These are phyloP conservation scores for Galerucella pusilla DNA, from an alignment of 2,888 invertebrate genomes.

Conservation along the genomic window DNA sequence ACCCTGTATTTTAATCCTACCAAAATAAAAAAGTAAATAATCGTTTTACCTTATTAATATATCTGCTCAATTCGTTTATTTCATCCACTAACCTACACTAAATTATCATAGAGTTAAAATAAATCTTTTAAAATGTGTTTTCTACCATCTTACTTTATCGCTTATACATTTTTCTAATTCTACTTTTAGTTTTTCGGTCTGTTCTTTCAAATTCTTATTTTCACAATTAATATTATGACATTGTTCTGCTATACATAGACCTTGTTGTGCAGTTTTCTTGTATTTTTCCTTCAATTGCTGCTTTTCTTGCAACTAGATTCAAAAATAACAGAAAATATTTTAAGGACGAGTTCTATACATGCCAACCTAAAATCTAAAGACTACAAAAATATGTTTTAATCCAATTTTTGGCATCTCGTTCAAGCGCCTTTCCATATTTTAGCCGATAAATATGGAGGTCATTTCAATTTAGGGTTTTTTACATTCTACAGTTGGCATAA, in stretches of 20 bases:
- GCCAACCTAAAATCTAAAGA: too few relatives aligned
- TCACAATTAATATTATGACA: constrained; percentile 37
- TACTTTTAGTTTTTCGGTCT: constrained; percentile 32
- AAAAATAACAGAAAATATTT: neutral
- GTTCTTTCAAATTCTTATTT: constrained; percentile 32
- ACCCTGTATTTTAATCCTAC: too few relatives aligned
- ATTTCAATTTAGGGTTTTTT: too few relatives aligned
- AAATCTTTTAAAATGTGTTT: constrained; percentile 8
- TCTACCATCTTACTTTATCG: constrained; percentile 40
- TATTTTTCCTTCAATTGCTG: constrained; percentile 41
- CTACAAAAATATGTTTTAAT: too few relatives aligned
- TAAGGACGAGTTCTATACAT: too few relatives aligned
- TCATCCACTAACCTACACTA: constrained; percentile 42
- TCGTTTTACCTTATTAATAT: constrained; percentile 43
- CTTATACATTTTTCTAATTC: constrained; percentile 27
- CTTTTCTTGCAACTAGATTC: constrained; percentile 40
- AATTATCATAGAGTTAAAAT: constrained; percentile 30
- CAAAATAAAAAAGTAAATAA: neutral
- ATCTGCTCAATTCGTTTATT: constrained; percentile 36
- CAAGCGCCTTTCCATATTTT: too few relatives aligned
- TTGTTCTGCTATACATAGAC: constrained; percentile 34
- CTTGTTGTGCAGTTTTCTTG: constrained; percentile 29
- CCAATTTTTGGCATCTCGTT: too few relatives aligned
- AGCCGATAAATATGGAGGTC: too few relatives aligned
- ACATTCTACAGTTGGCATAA: too few relatives aligned